Evolutionary conservation across 2,797 vertebrate species (phyloP).

Genomic region (Limosa lapponica): DNA sequence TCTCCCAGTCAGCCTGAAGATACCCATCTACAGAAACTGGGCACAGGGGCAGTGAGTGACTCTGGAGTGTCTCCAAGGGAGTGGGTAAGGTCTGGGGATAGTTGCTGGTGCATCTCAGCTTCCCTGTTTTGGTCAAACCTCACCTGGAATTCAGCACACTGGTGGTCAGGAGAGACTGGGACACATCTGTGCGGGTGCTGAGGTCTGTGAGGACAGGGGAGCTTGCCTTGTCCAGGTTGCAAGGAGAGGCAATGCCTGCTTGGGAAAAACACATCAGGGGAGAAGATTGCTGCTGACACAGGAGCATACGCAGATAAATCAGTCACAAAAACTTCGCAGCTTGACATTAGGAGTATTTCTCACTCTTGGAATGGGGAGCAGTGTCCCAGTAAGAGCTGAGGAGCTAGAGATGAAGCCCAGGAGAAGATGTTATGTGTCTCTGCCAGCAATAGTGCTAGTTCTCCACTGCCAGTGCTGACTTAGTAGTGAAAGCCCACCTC

Average conservation of each 20-base stretch:
- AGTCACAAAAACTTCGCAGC: neutral
- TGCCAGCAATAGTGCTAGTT: neutral
- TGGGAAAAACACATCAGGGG: neutral
- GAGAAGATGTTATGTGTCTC: neutral
- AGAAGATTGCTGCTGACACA: neutral
- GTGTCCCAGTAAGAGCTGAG: neutral
- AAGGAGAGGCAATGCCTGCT: neutral
- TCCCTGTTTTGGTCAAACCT: neutral
- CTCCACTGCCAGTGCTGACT: neutral
- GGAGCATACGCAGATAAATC: neutral
- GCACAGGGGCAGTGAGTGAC: rapidly evolving
- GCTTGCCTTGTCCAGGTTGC: neutral
- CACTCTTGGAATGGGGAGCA: neutral
- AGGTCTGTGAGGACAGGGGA: neutral
- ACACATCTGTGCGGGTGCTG: neutral
- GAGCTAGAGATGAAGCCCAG: neutral
- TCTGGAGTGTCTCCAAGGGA: neutral
- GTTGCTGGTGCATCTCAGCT: neutral
- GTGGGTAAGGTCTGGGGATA: neutral
- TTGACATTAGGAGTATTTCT: neutral
- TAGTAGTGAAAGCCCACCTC: neutral
- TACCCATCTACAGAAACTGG: neutral
- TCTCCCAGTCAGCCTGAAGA: neutral
- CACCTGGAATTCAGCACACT: neutral
- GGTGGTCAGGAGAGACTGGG: neutral